Evolutionary conservation across 2,888 invertebrate genomes (phyloP), one percentile per base, ranked within the genome.

Genomic region (Calameuta filiformis): DNA sequence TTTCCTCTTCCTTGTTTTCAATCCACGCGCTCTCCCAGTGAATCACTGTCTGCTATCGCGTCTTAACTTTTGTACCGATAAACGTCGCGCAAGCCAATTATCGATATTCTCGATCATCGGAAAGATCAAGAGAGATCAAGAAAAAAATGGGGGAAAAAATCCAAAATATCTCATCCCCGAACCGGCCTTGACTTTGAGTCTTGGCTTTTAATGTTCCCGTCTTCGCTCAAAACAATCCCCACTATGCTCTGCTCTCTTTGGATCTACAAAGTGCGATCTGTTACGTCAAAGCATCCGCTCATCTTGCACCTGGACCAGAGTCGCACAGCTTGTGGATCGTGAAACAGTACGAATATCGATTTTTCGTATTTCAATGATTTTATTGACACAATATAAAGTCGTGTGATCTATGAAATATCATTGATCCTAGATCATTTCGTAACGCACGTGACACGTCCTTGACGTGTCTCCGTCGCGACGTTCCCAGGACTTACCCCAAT

Each of bases 401-500:
- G 11, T 11, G 11, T 35, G 6, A 6, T 1, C 40, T 40, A 15
- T 2, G 40, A 40, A 40, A 15, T 6, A 40, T 40, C 40, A 40
- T 15, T 37, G 37, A 4, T 37, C 37, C 0, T 12, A 1, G 15
- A 40, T 40, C 40, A 4, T 40, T 15, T 40, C 40, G 4, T 40
- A 40, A 40, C 1, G 15, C 40, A 12, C 4, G 3, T 37, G 33
- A 37, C 37, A 37, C 12, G 37, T 37, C 40, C 15, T 15, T 40
- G 40, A 23, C 40, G 1, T 6, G 23, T 56, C 40, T 1, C 40
- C 2, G 1, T 56, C 40, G 23, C 6, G 40, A 33, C 31, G 33
- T 35, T 31, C 40, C 35, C 35, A 31, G 71, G 79, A 93, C 95
- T 95, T 92, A 95, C 95, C 94, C 95, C 95, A 80, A 94, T 94